Conservation (phyloP, 2,888 invertebrate species). For the Acrocera orbiculus region DNA sequence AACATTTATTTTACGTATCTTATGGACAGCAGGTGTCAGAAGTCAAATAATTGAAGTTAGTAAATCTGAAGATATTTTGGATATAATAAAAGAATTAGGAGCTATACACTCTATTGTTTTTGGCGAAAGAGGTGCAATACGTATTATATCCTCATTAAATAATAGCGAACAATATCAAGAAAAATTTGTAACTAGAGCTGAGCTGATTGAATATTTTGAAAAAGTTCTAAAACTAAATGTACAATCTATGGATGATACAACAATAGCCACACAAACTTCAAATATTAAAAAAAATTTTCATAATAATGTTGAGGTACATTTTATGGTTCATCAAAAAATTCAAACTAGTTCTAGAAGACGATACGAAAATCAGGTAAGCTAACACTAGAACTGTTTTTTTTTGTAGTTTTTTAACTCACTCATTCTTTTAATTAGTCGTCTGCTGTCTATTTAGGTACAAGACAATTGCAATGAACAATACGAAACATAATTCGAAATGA, state of each 20-base stretch:
- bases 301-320: constrained; percentile 39
- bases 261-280: constrained; percentile 14
- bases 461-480: too few relatives aligned
- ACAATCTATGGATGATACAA: background rate
- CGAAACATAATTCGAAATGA: too few relatives aligned
- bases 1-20: constrained; percentile 38
- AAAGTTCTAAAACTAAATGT: constrained; percentile 39
- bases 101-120: constrained; percentile 43
- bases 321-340: constrained; percentile 47
- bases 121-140: constrained; percentile 26
- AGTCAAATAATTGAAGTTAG: constrained; percentile 42
- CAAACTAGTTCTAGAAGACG: constrained; percentile 44
- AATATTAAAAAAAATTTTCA: constrained; percentile 20
- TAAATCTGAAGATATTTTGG: constrained; percentile 47
- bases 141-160: constrained; percentile 35
- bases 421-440: too few relatives aligned
- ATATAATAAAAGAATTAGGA: constrained; percentile 40
- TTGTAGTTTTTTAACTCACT: background rate
- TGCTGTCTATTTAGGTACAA: too few relatives aligned
- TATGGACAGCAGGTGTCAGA: constrained; percentile 56
- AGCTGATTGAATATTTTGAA: constrained; percentile 53
- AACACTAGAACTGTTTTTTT: background rate
- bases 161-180: constrained; percentile 49
- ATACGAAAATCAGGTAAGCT: constrained; percentile 50
- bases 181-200: constrained; percentile 39